These are phyloP conservation scores for Leptinotarsa rubiginosa DNA, from an alignment of 2,888 invertebrate species.

Conservation along the genomic window DNA sequence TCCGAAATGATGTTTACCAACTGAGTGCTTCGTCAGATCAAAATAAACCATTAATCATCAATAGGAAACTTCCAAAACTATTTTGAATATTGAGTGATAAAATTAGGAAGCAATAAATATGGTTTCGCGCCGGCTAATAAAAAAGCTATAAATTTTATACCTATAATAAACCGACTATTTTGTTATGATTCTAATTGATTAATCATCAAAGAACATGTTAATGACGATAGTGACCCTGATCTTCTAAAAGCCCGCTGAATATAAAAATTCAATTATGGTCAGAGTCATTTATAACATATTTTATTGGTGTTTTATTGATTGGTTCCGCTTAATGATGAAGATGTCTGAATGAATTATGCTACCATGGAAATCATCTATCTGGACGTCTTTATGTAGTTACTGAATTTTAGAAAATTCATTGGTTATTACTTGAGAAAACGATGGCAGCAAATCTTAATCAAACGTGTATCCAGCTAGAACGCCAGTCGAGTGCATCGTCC, in stretches of 20 bases:
- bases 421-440: too few relatives aligned
- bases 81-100: not conserved
- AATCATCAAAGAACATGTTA: not conserved
- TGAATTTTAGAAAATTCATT: too few relatives aligned
- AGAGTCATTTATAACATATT: not conserved
- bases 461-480: not conserved
- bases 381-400: too few relatives aligned
- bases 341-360: not conserved
- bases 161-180: not conserved
- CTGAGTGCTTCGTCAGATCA: not conserved
- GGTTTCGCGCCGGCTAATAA: slow-evolving; percentile 2
- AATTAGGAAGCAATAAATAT: not conserved
- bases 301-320: not conserved
- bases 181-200: not conserved
- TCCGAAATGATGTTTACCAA: too few relatives aligned
- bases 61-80: not conserved
- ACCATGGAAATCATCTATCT: not conserved
- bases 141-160: slow-evolving; percentile 3
- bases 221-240: not conserved
- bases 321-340: not conserved
- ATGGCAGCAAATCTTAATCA: too few relatives aligned
- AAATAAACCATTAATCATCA: not conserved
- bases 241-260: not conserved
- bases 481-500: slow-evolving; percentile 22
- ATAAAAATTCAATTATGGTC: not conserved